Conservation (phyloP, 2,113 vertebrate species). For the Macrotis lagotis region DNA sequence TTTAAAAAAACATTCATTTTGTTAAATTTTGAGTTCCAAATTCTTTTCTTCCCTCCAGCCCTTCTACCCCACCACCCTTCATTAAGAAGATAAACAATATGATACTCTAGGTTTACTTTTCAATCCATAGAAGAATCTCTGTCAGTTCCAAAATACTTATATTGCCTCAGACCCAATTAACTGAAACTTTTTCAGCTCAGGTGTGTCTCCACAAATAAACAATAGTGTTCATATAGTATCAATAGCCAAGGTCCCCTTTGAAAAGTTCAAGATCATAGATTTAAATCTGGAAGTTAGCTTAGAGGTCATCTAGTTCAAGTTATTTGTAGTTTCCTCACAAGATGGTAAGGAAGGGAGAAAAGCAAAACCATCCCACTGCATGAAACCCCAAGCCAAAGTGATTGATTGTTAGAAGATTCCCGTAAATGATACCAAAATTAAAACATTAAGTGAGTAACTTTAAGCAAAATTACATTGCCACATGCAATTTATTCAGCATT, state of each 20-base stretch:
- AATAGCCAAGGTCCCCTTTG: background rate
- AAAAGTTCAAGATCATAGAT: background rate
- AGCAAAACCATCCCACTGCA: conserved; percentile 61
- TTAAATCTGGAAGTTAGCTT: background rate
- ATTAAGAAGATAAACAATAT: background rate
- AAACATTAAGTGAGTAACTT: conserved; percentile 81
- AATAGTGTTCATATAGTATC: conserved; percentile 36
- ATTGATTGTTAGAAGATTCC: conserved; percentile 76
- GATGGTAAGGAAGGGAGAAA: conserved; percentile 21
- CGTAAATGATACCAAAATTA: conserved; percentile 80
- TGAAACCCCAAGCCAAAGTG: conserved; percentile 70
- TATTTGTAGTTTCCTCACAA: conserved; percentile 45
- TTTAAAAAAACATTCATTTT: conserved; percentile 65
- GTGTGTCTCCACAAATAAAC: conserved; percentile 9
- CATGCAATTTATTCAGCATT: conserved; percentile 74
- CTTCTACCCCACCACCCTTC: background rate
- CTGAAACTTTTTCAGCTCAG: conserved; percentile 52
- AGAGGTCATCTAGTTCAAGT: conserved; percentile 39
- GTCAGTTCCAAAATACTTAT: conserved; percentile 61
- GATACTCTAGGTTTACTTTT: conserved; percentile 68
- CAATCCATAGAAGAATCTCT: conserved; percentile 57
- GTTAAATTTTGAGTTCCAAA: conserved; percentile 27
- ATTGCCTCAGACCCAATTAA: conserved; percentile 65
- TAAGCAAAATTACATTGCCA: conserved; percentile 80
- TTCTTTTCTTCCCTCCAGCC: background rate